Percentiles rank a stretch among this genome's conserved stretches.
phyloP scores from a whole-genome alignment of 2,797 vertebrate species.

The Chloroceryle inda region DNA sequence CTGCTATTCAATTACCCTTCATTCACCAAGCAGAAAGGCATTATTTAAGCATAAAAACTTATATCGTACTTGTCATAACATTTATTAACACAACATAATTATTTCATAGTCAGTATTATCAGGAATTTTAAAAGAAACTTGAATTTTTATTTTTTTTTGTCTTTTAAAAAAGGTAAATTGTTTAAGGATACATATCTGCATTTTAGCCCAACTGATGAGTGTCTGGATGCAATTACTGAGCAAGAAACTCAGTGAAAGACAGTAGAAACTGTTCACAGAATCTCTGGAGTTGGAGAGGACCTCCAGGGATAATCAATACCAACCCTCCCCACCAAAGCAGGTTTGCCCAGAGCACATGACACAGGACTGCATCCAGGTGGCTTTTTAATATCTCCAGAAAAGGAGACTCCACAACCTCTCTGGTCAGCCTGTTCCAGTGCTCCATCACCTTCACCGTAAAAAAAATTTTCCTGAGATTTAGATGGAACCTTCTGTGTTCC shows the following conservation, averaged over 20 bases:
- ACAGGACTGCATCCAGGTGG: no score
- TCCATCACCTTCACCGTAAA: no score
- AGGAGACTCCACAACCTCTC: no score
- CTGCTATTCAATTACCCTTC: neutral
- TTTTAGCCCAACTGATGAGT: neutral
- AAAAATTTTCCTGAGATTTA: no score
- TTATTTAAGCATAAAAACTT: neutral
- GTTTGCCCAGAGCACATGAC: no score
- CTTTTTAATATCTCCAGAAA: no score
- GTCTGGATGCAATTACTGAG: neutral
- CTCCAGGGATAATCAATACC: no score
- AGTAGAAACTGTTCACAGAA: neutral
- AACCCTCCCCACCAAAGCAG: no score
- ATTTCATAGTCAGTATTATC: neutral
- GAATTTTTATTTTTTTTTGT: neutral
- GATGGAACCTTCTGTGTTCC: no score
- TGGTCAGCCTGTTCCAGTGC: no score
- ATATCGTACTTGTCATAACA: neutral
- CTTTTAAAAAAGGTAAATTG: neutral
- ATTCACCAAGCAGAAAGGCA: neutral
- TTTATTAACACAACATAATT: neutral
- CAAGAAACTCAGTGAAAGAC: neutral
- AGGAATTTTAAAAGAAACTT: neutral
- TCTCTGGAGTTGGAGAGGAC: no score
- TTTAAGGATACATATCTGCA: neutral